Evolutionary conservation across 2,797 vertebrate species (phyloP).

Genomic region (Sus cebifrons): DNA sequence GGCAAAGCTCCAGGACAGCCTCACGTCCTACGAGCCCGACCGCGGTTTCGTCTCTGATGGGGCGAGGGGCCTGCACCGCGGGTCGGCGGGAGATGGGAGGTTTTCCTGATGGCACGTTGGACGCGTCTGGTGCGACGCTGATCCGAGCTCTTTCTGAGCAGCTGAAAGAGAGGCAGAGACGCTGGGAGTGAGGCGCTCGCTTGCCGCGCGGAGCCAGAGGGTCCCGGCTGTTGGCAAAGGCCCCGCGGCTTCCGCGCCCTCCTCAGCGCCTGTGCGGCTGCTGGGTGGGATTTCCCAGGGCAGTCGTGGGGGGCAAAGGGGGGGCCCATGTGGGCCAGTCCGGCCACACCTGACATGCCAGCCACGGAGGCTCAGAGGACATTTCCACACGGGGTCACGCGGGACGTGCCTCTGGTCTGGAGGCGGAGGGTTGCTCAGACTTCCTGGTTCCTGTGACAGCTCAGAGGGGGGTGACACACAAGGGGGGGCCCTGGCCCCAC

Average conservation of each 20-base stretch:
- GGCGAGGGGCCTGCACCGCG: background rate
- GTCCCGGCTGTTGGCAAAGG: constrained; percentile 10
- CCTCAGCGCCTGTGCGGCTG: accelerated
- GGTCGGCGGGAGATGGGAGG: constrained; percentile 78
- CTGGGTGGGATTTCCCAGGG: accelerated
- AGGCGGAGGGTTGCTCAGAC: background rate
- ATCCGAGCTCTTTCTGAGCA: constrained; percentile 57
- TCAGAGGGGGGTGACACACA: accelerated
- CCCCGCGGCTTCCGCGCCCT: accelerated
- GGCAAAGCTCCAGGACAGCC: constrained; percentile 78
- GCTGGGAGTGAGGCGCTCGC: constrained; percentile 41
- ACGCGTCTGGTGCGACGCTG: constrained; percentile 62
- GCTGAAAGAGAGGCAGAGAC: constrained; percentile 79
- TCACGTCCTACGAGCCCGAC: constrained; percentile 88
- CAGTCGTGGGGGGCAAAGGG: accelerated
- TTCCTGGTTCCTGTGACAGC: background rate
- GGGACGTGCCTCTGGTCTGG: accelerated
- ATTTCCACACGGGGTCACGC: accelerated
- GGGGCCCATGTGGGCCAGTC: accelerated
- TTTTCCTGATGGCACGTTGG: constrained; percentile 13
- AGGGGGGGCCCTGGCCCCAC: too few relatives aligned
- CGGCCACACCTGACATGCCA: accelerated
- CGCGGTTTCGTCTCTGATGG: constrained; percentile 88
- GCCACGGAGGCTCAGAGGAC: accelerated
- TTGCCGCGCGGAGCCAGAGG: constrained; percentile 74